Base-by-base conservation (phyloP, 2,797 vertebrate genomes). In the Gymnocypris eckloni region DNA sequence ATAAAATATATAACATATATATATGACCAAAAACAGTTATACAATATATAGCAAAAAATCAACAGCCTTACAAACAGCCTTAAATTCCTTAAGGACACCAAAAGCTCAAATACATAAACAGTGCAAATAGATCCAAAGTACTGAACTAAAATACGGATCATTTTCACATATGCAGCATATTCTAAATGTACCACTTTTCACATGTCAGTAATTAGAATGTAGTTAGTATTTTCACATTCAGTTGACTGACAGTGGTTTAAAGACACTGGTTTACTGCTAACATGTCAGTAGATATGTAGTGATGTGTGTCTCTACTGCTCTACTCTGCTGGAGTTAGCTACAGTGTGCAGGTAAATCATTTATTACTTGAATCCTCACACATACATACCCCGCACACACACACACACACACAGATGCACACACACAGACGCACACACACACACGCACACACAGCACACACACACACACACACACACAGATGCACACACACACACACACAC, bases 31-130 rank as follows among this genome's bases (percentile, higher is more conserved):
- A 83, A 59, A 66, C 15, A 66, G 50, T 12, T 45, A 12, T 43
- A 82, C n/a, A 12, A 48, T 59, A 82, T 41, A 48, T 37, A 73
- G 25, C 70, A 75, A 66, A 76, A 75, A 25, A 61, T 37, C 41
- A 66, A 50, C 64, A 67, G 28, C 28, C 28, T 67, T 67, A 67
- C 64, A 81, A 67, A 66, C 8, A 77, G 78, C 78, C 20, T 71
- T 12, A 10, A 52, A 59, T 28, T 86, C 75, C 16, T 54, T 56
- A 59, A 88, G 77, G 25, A 79, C 64, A 79, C 12, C 25, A 69
- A 87, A 69, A 69, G 61, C 72, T 66, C 28, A 78, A 79, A 37
- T 83, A 86, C 80, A 81, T 41, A 52, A 73, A 39, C 82, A 83
- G 86, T 67, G 64, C 80, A 59, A 71, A 70, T 64, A 83, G 76